phyloP scores from a whole-genome alignment of 2,113 vertebrate genomes.

The Emydura subglobosa region DNA sequence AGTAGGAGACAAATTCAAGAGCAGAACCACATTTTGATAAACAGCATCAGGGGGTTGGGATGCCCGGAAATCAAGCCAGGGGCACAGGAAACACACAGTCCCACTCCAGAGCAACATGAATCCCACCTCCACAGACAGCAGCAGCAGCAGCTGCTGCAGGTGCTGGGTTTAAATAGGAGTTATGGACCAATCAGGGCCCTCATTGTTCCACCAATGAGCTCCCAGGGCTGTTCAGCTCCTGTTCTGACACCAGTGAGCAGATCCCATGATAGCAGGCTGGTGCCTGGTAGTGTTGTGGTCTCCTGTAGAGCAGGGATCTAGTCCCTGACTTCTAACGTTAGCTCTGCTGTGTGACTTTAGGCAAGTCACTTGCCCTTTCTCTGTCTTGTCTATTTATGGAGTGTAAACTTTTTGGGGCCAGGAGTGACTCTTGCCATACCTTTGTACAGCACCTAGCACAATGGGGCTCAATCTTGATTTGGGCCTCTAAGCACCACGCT shows the following conservation, averaged over 20 bases:
- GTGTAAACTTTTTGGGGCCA: not conserved
- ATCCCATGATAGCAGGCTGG: not conserved
- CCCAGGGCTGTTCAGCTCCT: not conserved
- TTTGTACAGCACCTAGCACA: not conserved
- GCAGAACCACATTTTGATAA: not conserved
- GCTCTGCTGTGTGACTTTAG: not conserved
- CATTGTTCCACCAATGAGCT: not conserved
- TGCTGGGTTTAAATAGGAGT: not conserved
- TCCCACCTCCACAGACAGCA: not conserved
- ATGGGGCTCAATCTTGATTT: not conserved
- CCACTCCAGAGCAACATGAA: not conserved
- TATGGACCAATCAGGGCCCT: not conserved
- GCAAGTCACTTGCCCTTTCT: not conserved
- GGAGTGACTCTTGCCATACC: not conserved
- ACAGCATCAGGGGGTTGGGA: not conserved
- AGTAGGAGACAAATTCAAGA: not conserved
- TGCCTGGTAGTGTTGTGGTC: not conserved
- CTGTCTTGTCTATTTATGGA: not conserved
- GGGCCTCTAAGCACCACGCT: not conserved
- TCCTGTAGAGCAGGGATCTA: not conserved
- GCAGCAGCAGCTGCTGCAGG: not conserved
- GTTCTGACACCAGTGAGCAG: not conserved
- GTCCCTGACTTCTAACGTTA: not conserved
- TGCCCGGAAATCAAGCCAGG: not conserved
- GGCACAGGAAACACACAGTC: not conserved